Evolutionary conservation across 2,113 vertebrate species (phyloP), one percentile per base, ranked within the genome.

Genomic region (Tychaedon coryphoeus): DNA sequence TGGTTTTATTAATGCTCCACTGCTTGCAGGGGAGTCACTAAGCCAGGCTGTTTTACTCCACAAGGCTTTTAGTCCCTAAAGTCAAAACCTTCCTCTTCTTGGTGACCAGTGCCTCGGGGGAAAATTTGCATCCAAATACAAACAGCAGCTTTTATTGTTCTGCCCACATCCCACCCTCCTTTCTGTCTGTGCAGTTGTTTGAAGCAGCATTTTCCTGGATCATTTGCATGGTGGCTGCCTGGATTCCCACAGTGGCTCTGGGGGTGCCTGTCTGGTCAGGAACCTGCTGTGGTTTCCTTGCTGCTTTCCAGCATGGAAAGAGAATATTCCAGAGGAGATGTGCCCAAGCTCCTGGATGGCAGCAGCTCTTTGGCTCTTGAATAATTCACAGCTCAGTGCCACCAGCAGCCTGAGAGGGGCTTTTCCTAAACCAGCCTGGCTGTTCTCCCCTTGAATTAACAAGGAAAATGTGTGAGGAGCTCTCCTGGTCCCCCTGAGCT

Each of bases 391-490:
- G 73, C 69, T 58, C 6, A 0, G 84, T 66, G 75, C 64, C 78
- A 61, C 38, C 6, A 10, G 34, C 36, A 20, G 73, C 69, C 69
- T 38, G 29, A 78, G 70, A 53, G 56, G 31, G 25, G 80, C 62
- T 91, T 34, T 79, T 58, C 74, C 87, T 48, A 26, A 84, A 86
- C 61, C 65, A 9, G 20, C 19, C 61, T 91, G 82, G 56, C 83
- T 92, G 60, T 19, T 74, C 65, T 61, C 31, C 0, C 92, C 62
- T 48, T 50, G 50, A 47, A 38, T 61, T 48, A 72, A 82, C 28
- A 18, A 42, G 81, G 91, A 73, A 88, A 94, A 88, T 26, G 57
- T 23, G 81, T 73, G 77, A 74, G 62, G 53, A 74, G n/a, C 64
- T 51, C 73, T 58, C 48, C 60, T 57, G 16, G 28, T 42, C 31